Conservation (phyloP, 2,797 vertebrate species). For the Anniella stebbinsi region DNA sequence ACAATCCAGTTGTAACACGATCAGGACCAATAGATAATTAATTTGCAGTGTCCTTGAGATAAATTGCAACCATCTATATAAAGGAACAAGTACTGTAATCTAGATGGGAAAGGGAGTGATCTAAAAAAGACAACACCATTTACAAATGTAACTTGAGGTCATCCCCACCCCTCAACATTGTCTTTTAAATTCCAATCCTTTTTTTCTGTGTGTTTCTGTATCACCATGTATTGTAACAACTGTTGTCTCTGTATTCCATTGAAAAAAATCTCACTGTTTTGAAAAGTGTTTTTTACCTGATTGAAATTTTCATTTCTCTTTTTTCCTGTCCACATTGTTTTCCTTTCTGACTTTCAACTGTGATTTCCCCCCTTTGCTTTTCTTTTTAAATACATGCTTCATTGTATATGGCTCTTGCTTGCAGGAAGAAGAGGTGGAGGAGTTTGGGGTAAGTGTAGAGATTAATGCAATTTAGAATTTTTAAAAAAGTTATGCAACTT, state of each 20-base stretch:
- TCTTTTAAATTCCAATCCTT: slow-evolving; percentile 50
- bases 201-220: slow-evolving; percentile 56
- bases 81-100: not conserved
- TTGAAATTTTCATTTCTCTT: slow-evolving; percentile 78
- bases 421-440: slow-evolving; percentile 99
- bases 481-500: slow-evolving; percentile 76
- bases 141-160: not conserved
- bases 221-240: slow-evolving; percentile 48
- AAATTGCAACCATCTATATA: not conserved
- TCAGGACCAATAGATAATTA: not conserved
- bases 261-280: slow-evolving; percentile 71
- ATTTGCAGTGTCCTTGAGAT: not conserved
- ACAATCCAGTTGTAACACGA: not conserved
- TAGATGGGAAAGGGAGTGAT: not conserved
- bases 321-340: slow-evolving; percentile 81
- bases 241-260: slow-evolving; percentile 66
- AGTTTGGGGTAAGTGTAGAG: slow-evolving; percentile 98
- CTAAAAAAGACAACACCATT: not conserved
- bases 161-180: not conserved
- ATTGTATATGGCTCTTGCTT: slow-evolving; percentile 97
- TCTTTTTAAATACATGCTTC: slow-evolving; percentile 91
- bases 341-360: slow-evolving; percentile 79
- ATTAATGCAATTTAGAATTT: slow-evolving; percentile 78
- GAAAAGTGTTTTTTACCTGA: slow-evolving; percentile 70
- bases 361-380: slow-evolving; percentile 85